Base-by-base conservation (phyloP, 2,888 invertebrate genomes). In the Halictus quadricinctus region DNA sequence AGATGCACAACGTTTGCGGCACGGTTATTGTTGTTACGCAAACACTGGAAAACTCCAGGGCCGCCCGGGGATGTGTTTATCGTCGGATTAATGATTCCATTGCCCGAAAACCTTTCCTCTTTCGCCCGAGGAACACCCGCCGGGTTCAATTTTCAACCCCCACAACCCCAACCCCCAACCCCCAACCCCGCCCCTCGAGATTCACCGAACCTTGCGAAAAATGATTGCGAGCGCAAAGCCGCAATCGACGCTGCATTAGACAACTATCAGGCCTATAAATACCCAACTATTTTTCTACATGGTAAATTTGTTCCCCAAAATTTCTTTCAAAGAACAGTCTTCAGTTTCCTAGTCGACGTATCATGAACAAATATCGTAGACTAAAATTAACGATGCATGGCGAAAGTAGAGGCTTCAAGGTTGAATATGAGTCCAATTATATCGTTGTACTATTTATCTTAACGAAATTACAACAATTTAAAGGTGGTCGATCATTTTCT, bases 71-170 rank as follows among this genome's bases (percentile, higher is more conserved):
- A 85, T 86, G 86, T 87, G 90, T 89, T 90, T 90, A 90, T 89
- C 90, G 76, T 83, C 72, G 86, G 90, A 89, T 89, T 89, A 89
- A 86, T 86, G 86, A 89, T 90, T 88, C 85, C 83, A 89, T 88
- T 82, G 15, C 25, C 81, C 79, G 81, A 73, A 69, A 85, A 89
- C 80, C 89, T 88, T 88, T 85, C 82, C 74, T 80, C 81, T 76
- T 79, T 79, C 46, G 15, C 25, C 73, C 72, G 58, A 75, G 50
- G 73, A 76, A 48, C 77, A 29, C 36, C 66, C 66, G 66, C 15
- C 10, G 29, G 29, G 36, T 66, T 66, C 18, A 18, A 29, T 36
- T 54, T 54, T 3, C 54, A 54, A 54, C 2, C 54, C 54, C 3
- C 50, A 7, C 50, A 36, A 36, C 0, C 2, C 54, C 54, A 54